A percentile compares a stretch with the other conserved stretches of the same genome.
phyloP scores from a whole-genome alignment of 1,140 invertebrate species.

The Colletes latitarsis region DNA sequence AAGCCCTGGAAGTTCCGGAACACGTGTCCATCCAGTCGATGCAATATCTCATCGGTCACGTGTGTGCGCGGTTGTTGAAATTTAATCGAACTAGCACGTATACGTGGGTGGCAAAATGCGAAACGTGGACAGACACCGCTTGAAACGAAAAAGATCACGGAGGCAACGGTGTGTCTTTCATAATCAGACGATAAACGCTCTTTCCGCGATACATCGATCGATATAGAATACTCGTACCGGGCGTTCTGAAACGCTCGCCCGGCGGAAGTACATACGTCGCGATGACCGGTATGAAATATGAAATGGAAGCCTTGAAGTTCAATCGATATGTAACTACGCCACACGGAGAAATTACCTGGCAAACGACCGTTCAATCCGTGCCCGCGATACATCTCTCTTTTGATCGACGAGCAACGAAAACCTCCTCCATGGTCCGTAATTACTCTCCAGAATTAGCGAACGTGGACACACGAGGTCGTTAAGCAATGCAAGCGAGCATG shows the following conservation, averaged over 20 bases:
- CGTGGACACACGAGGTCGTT: background rate
- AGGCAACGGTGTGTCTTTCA: background rate
- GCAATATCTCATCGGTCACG: background rate
- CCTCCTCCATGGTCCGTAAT: conserved; percentile 7
- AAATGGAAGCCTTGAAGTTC: conserved; percentile 70
- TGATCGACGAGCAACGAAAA: conserved; percentile 30
- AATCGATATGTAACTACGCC: conserved; percentile 75
- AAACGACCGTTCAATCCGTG: conserved; percentile 15
- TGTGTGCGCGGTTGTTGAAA: background rate
- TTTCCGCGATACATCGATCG: background rate
- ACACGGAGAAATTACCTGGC: conserved; percentile 64
- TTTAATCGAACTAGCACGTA: background rate
- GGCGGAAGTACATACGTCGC: conserved; percentile 21
- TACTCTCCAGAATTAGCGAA: background rate
- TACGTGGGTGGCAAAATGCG: too few species aligned
- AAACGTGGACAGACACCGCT: background rate
- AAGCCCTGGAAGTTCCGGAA: background rate
- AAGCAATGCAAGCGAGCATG: background rate
- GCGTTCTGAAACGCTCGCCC: conserved; percentile 11
- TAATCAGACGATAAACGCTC: background rate
- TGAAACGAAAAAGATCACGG: background rate
- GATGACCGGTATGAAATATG: conserved; percentile 72
- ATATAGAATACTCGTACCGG: conserved; percentile 1
- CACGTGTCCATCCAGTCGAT: background rate
- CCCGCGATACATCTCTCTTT: background rate